Evolutionary conservation across 2,797 vertebrate genomes (phyloP).

Genomic region (Staurois parvus): DNA sequence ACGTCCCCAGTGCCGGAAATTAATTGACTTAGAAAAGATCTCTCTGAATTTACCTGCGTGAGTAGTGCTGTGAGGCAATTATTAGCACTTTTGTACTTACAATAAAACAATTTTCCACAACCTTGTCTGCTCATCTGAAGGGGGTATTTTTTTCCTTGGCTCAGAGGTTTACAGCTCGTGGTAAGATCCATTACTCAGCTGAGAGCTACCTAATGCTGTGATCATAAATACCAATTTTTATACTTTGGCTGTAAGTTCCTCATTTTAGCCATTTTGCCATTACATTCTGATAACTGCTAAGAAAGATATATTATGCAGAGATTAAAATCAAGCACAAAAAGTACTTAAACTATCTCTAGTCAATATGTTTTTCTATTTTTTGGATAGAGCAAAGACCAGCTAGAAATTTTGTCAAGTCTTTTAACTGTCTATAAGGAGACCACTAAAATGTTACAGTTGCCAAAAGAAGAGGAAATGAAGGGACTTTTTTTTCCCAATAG

Average conservation of each 20-base stretch:
- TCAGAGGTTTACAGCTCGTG: constrained; percentile 52
- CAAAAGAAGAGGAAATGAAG: too few relatives aligned
- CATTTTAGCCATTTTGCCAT: constrained; percentile 18
- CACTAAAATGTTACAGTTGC: not conserved
- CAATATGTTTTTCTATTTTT: too few relatives aligned
- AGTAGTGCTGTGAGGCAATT: constrained; percentile 62
- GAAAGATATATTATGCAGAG: not conserved
- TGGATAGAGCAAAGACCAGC: too few relatives aligned
- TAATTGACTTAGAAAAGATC: constrained; percentile 62
- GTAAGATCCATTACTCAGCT: constrained; percentile 56
- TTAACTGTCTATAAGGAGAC: too few relatives aligned
- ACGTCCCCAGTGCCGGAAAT: constrained; percentile 58
- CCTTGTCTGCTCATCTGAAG: constrained; percentile 56
- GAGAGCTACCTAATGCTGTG: constrained; percentile 48
- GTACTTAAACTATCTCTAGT: too few relatives aligned
- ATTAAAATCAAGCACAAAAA: not conserved
- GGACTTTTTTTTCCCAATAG: too few relatives aligned
- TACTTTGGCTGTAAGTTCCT: not conserved
- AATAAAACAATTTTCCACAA: constrained; percentile 63
- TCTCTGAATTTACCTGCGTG: constrained; percentile 61
- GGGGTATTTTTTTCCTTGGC: constrained; percentile 45
- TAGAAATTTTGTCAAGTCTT: too few relatives aligned
- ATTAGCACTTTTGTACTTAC: constrained; percentile 62
- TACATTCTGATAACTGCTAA: not conserved
- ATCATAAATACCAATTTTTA: constrained; percentile 42